Conservation (phyloP, 1,140 invertebrate species). For the Drosophila pseudoananassae region DNA sequence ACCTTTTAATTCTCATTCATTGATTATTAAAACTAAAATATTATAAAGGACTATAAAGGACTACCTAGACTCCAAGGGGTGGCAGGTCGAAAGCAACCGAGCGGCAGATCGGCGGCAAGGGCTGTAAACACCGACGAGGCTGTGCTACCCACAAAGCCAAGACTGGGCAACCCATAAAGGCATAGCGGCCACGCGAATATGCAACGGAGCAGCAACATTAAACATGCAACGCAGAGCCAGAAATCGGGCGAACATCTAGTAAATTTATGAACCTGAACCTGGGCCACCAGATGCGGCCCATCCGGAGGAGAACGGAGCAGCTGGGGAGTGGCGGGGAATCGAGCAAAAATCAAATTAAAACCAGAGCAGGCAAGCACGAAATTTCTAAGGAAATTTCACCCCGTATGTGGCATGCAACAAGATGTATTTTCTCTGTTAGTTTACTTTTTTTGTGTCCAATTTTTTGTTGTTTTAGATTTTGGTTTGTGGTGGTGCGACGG, state of each 20-base stretch:
- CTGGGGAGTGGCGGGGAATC: slow-evolving; percentile 31
- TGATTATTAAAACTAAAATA: no score
- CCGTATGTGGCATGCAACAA: slow-evolving; percentile 80
- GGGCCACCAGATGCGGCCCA: slow-evolving; percentile 49
- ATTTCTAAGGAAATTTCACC: slow-evolving; percentile 83
- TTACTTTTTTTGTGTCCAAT: slow-evolving; percentile 1
- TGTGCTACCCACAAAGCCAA: no score
- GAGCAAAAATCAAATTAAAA: slow-evolving; percentile 82
- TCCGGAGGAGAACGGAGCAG: slow-evolving; percentile 4
- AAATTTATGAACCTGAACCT: slow-evolving; percentile 82
- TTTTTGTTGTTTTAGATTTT: slow-evolving; percentile 10
- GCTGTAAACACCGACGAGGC: no score
- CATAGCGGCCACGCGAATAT: slow-evolving; percentile 79
- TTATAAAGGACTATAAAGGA: no score
- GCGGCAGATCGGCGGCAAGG: no score
- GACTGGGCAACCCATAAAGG: slow-evolving; percentile 44
- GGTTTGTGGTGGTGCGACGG: slow-evolving; percentile 17
- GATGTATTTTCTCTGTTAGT: slow-evolving; percentile 40
- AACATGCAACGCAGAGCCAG: slow-evolving; percentile 71
- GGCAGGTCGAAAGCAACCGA: no score
- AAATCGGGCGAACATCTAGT: slow-evolving; percentile 69
- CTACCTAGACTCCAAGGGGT: no score
- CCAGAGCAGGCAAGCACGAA: slow-evolving; percentile 82
- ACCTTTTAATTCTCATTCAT: no score
- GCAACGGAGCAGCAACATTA: slow-evolving; percentile 79